Evolutionary conservation across 2,888 invertebrate species (phyloP), one percentile per base, ranked within the genome.

Genomic region (Drosophila anceps): DNA sequence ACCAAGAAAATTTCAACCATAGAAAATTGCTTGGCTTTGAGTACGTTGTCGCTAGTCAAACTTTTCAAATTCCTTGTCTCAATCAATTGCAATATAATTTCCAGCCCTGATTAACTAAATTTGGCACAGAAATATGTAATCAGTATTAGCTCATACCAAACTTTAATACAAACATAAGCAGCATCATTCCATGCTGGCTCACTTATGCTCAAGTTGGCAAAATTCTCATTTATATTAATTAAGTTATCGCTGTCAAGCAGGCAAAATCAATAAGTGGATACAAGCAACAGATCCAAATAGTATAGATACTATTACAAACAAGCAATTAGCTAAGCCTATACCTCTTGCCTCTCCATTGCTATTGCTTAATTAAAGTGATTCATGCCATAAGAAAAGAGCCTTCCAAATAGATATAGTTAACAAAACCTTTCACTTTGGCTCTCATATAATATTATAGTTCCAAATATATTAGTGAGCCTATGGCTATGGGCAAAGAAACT

Each of bases 211-310:
- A 79, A 68, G 62, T 62, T 41, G 51, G 61, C 81, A 69, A 72
- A 48, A 51, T 72, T 58, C 67, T 69, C 81, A 69, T 76, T 81
- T 76, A 63, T 66, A 61, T 72, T 72, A 72, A 78, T 80, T 76
- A 81, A 65, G 65, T 65, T 76, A 66, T 44, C 24, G 43, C 53
- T 33, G 55, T 44, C 51, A 41, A 35, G 3, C 37, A 50, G n/a
- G 53, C 29, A 79, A 75, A 79, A 70, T 79, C 76, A 79, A 70
- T 77, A 79, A 60, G 15, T 37, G 44, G 15, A 53, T 59, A 55
- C 37, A 24, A 59, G 39, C 53, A 20, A 15, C 20, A 33, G 20
- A 37, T 18, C 7, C 29, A 53, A 20, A 24, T 31, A 6, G 20
- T 50, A 54, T 31, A 43, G 29, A 39, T 41, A 69, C 53, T 54